These are phyloP conservation scores for Ammodytes dubius DNA, from an alignment of 2,113 vertebrate genomes.

Conservation along the genomic window DNA sequence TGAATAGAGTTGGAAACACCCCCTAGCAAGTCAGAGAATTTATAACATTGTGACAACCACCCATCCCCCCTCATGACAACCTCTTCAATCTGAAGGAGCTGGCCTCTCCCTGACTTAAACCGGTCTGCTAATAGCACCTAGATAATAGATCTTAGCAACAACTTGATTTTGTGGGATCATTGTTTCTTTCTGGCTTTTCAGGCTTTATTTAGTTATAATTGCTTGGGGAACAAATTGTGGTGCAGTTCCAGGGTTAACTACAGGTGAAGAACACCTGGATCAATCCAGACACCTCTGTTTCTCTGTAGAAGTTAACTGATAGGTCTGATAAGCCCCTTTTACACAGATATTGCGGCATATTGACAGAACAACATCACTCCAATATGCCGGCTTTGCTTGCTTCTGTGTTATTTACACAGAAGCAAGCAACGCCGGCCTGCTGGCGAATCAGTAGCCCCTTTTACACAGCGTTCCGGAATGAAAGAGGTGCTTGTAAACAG, in stretches of 20 bases:
- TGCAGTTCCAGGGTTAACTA: conserved; percentile 45
- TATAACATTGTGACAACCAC: conserved; percentile 73
- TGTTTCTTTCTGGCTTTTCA: conserved; percentile 9
- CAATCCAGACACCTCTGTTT: conserved; percentile 46
- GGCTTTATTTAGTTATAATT: conserved; percentile 16
- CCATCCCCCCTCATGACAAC: conserved; percentile 77
- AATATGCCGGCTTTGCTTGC: too few relatives aligned
- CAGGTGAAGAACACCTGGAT: conserved; percentile 58
- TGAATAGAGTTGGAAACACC: conserved; percentile 68
- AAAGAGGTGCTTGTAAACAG: too few relatives aligned
- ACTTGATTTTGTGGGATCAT: not conserved
- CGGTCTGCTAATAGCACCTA: conserved; percentile 22
- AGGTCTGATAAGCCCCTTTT: too few relatives aligned
- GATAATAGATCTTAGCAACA: conserved; percentile 12
- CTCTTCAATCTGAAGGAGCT: conserved; percentile 56
- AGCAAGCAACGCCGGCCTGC: too few relatives aligned
- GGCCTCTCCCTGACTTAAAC: conserved; percentile 25
- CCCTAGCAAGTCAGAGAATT: conserved; percentile 71
- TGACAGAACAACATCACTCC: too few relatives aligned
- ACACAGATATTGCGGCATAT: too few relatives aligned
- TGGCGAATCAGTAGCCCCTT: too few relatives aligned
- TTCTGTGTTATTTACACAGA: too few relatives aligned
- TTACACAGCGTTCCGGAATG: too few relatives aligned
- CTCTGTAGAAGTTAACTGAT: conserved; percentile 11
- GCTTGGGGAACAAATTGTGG: conserved; percentile 10